phyloP scores from a whole-genome alignment of 2,888 invertebrate species.

The Drosophila falleni region DNA sequence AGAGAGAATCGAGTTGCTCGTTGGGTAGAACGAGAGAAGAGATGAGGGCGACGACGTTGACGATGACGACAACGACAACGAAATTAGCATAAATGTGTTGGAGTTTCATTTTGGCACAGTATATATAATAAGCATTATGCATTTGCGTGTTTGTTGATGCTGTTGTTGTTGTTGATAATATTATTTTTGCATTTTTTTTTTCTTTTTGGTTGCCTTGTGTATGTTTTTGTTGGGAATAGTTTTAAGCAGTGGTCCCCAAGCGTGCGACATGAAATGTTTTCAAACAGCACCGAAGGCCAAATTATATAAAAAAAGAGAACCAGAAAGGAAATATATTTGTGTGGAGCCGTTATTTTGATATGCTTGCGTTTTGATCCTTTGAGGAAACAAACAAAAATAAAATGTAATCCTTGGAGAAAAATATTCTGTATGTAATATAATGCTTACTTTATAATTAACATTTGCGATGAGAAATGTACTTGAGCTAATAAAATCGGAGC shows the following conservation, averaged over 20 bases:
- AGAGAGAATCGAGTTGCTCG: neutral
- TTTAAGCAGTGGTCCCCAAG: slow-evolving; percentile 54
- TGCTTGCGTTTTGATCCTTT: slow-evolving; percentile 32
- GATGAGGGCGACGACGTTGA: slow-evolving; percentile 36
- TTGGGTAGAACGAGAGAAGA: neutral
- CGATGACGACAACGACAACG: slow-evolving; percentile 57
- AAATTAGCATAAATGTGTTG: slow-evolving; percentile 65
- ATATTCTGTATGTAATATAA: slow-evolving; percentile 11
- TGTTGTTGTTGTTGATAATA: slow-evolving; percentile 23
- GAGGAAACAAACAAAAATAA: slow-evolving; percentile 12
- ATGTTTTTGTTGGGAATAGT: slow-evolving; percentile 46
- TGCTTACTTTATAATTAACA: neutral
- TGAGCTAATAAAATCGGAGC: neutral
- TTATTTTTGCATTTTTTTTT: slow-evolving; percentile 9
- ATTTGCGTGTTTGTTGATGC: slow-evolving; percentile 57
- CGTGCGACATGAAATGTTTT: slow-evolving; percentile 63
- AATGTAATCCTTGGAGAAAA: slow-evolving; percentile 25
- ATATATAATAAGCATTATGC: slow-evolving; percentile 64
- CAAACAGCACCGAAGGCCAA: slow-evolving; percentile 57
- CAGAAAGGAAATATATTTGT: slow-evolving; percentile 27
- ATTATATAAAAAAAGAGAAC: slow-evolving; percentile 21
- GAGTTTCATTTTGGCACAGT: slow-evolving; percentile 64
- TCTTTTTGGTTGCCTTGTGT: slow-evolving; percentile 15
- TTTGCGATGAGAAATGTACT: neutral
- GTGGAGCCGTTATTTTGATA: slow-evolving; percentile 33